phyloP scores from a whole-genome alignment of 2,113 vertebrate genomes.

The Tichodroma muraria region DNA sequence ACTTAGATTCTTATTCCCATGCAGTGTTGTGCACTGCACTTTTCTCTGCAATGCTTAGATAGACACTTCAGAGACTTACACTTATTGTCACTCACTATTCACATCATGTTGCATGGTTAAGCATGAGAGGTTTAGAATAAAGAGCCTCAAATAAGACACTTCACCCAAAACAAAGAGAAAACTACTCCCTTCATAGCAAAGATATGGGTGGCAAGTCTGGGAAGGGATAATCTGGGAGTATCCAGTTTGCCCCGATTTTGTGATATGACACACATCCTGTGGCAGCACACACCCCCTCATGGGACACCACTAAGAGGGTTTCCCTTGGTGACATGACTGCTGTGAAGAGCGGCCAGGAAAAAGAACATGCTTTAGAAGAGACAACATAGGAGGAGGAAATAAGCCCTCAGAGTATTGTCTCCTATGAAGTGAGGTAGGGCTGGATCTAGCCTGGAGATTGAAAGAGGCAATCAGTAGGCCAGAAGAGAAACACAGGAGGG shows the following conservation, averaged over 20 bases:
- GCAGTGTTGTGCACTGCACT: background rate
- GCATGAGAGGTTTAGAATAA: background rate
- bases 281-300: accelerated
- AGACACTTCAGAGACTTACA: background rate
- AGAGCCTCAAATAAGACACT: background rate
- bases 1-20: background rate
- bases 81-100: background rate
- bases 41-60: background rate
- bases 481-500: background rate
- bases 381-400: background rate
- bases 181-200: background rate
- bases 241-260: background rate
- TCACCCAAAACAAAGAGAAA: background rate
- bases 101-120: background rate
- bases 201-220: background rate
- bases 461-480: background rate
- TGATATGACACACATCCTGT: background rate
- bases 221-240: background rate
- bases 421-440: background rate
- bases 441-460: background rate
- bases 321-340: background rate
- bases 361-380: background rate
- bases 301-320: background rate
- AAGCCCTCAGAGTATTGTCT: background rate
- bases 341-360: background rate